Conservation (phyloP, 2,113 vertebrate genomes). For the Turnix velox region DNA sequence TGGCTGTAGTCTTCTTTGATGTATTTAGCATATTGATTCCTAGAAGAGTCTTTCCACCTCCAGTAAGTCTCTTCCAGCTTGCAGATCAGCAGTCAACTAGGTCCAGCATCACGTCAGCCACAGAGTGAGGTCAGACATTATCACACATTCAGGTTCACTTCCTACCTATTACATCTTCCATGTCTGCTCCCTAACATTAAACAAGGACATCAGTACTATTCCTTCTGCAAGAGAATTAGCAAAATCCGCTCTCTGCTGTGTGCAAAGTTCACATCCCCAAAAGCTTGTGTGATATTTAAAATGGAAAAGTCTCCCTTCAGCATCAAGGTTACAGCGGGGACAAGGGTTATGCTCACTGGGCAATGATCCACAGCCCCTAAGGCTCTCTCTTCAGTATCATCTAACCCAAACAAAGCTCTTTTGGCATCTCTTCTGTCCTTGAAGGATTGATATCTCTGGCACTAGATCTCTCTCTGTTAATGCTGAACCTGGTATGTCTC, state of each 20-base stretch:
- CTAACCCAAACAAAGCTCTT: slow-evolving; percentile 36
- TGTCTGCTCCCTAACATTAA: not conserved
- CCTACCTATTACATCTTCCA: not conserved
- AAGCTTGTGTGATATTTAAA: not conserved
- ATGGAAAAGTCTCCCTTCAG: not conserved
- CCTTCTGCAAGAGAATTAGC: not conserved
- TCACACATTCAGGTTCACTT: not conserved
- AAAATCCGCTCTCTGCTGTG: not conserved
- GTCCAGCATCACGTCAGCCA: not conserved
- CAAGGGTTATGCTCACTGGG: not conserved
- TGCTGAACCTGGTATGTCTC: slow-evolving; percentile 5
- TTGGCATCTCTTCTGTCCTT: slow-evolving; percentile 35
- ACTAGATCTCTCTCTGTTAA: slow-evolving; percentile 1
- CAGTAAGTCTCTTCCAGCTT: not conserved
- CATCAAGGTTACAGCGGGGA: not conserved
- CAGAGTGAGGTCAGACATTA: not conserved
- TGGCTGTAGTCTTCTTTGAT: not conserved
- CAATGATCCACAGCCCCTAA: not conserved
- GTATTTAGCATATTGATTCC: slow-evolving; percentile 24
- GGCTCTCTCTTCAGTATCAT: slow-evolving; percentile 27
- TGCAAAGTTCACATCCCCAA: not conserved
- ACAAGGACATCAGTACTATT: not conserved
- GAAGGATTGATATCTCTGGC: slow-evolving; percentile 29
- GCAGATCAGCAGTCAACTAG: not conserved
- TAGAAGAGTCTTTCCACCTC: slow-evolving; percentile 3